phyloP scores from a whole-genome alignment of 2,888 invertebrate species.

The Cerastoderma edule region DNA sequence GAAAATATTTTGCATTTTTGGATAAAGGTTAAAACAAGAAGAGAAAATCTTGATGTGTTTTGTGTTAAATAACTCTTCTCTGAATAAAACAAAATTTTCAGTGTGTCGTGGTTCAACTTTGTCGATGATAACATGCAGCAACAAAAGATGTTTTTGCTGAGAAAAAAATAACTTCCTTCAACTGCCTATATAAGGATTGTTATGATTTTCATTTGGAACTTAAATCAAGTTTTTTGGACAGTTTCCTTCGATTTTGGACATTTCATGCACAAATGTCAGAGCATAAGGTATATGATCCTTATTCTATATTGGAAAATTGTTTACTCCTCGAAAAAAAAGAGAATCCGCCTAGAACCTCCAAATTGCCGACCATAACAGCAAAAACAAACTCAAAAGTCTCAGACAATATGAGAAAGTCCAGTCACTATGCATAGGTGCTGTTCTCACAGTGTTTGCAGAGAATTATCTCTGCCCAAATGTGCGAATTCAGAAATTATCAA shows the following conservation, averaged over 20 bases:
- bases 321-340: constrained; percentile 13
- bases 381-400: no score
- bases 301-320: constrained; percentile 12
- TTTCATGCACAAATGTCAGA: constrained; percentile 22
- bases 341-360: no score
- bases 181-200: no score
- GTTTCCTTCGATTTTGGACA: neutral
- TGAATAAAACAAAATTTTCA: constrained; percentile 1
- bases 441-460: no score
- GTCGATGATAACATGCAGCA: neutral
- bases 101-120: constrained; percentile 2
- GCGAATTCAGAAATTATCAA: no score
- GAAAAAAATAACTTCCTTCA: neutral
- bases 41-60: constrained; percentile 23
- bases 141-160: neutral
- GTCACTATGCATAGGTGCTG: no score
- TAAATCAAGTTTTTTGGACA: no score
- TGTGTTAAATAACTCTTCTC: constrained; percentile 18
- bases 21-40: constrained; percentile 18
- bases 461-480: no score
- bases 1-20: no score
- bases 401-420: no score
- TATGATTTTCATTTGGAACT: no score
- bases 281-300: constrained; percentile 15
- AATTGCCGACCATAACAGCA: no score